These are phyloP conservation scores for Acanthosoma haemorrhoidale DNA, from an alignment of 2,888 invertebrate genomes.

Conservation along the genomic window DNA sequence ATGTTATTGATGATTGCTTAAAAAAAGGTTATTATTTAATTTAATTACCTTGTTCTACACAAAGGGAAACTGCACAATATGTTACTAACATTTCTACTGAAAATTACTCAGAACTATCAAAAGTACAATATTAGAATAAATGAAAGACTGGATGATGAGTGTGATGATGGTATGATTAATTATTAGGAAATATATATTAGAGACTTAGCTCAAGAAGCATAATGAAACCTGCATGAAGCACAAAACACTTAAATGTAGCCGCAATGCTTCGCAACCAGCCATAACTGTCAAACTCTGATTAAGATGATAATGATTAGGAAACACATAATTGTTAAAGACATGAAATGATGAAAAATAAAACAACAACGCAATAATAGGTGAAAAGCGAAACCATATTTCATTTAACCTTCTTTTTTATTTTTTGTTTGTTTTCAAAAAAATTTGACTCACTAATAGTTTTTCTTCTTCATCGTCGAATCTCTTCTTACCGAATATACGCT, in stretches of 20 bases:
- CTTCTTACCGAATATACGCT: slow-evolving; percentile 18
- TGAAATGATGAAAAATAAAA: not conserved
- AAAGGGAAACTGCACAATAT: too few relatives aligned
- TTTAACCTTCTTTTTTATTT: not conserved
- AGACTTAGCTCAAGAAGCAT: not conserved
- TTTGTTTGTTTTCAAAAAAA: slow-evolving; percentile 17
- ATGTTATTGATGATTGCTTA: too few relatives aligned
- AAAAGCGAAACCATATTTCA: slow-evolving; percentile 7
- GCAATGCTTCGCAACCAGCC: not conserved
- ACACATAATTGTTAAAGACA: slow-evolving; percentile 16
- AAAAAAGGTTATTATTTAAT: too few relatives aligned
- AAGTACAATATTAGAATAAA: not conserved
- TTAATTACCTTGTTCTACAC: too few relatives aligned
- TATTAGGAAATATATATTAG: not conserved
- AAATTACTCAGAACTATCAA: too few relatives aligned
- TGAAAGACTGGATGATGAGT: too few relatives aligned
- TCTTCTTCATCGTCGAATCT: not conserved
- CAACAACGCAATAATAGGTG: slow-evolving; percentile 4
- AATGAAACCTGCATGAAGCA: not conserved
- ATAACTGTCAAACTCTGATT: not conserved
- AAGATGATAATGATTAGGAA: not conserved
- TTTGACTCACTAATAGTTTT: slow-evolving; percentile 14
- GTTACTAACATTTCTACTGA: too few relatives aligned
- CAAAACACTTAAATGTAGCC: slow-evolving; percentile 3
- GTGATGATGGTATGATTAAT: too few relatives aligned